These are phyloP conservation scores for Thermophis baileyi DNA, from an alignment of 2,113 vertebrate genomes.

Conservation along the genomic window DNA sequence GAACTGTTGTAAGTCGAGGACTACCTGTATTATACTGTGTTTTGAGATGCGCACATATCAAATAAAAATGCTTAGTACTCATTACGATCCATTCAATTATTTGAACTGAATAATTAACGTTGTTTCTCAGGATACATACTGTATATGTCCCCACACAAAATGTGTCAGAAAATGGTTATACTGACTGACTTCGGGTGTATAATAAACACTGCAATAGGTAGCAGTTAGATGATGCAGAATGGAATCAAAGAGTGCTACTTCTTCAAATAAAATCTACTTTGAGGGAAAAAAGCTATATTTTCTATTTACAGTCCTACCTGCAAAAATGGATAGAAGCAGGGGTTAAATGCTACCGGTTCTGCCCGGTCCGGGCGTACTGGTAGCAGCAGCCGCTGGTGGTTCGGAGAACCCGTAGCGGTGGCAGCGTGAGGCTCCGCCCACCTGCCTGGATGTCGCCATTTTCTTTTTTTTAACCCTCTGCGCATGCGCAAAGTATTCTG, in stretches of 20 bases:
- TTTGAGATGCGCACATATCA: background rate
- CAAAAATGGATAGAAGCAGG: background rate
- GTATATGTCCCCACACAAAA: background rate
- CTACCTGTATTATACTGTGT: background rate
- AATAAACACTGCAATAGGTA: background rate
- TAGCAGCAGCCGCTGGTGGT: too few relatives aligned
- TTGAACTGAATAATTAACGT: background rate
- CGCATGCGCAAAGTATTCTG: too few relatives aligned
- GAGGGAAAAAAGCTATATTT: background rate
- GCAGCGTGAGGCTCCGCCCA: too few relatives aligned
- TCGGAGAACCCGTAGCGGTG: too few relatives aligned
- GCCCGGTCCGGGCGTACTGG: too few relatives aligned
- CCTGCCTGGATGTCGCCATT: too few relatives aligned
- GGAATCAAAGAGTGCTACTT: background rate
- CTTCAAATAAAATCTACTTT: background rate
- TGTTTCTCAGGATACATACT: background rate
- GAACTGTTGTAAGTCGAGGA: too few relatives aligned
- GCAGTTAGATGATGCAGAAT: background rate
- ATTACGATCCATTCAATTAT: background rate
- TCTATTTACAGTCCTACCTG: background rate
- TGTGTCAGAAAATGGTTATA: background rate
- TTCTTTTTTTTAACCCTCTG: too few relatives aligned
- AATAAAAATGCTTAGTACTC: background rate
- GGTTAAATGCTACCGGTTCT: too few relatives aligned
- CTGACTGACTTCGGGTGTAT: background rate